Base-by-base conservation (phyloP, 2,888 invertebrate genomes). In the Caenorhabditis auriculariae region DNA sequence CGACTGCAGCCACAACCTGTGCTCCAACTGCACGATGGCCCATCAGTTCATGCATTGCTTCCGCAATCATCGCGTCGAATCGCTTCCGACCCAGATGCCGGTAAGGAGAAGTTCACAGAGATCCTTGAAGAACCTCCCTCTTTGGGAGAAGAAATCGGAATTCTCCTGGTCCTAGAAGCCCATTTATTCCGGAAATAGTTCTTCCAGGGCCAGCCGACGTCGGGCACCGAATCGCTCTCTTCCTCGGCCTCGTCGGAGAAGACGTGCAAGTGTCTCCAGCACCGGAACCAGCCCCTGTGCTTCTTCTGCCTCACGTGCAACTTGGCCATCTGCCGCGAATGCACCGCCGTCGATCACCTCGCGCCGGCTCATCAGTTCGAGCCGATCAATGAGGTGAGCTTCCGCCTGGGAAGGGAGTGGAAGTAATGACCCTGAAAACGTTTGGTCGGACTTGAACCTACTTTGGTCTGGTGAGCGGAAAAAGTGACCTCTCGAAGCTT, bases 11-110 rank as follows among this genome's bases (percentile, higher is more conserved):
- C 93, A 93, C 83, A 91, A 90, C 83, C 88, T 98, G 75, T 96
- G 96, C 85, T 89, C 91, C 59, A 93, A 93, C 84, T 96, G 96
- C 87, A 92, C 93, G 80, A 93, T 93, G 89, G 95, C 95, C 66
- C 96, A 96, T 85, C 92, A 94, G 85, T 93, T 91, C 84, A 95
- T 96, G 94, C 93, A 94, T 84, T 95, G 94, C 84, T 96, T 96
- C 84, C 93, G 93, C 83, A 93, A 77, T 7, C 81, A 82, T 59
- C 72, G 68, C 6, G 78, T 81, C 37, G 69, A 75, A 32, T 60
- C 54, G 9, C 47, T 67, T 35, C 39, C 41, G 17, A 26, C 49
- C 49, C n/a, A n/a, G n/a, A n/a, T n/a, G n/a, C n/a, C n/a, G 12
- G 12, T 12, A 35, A 35, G 12, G 35, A n/a, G 35, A 15, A 35